phyloP scores from a whole-genome alignment of 2,113 vertebrate genomes.

The Oncorhynchus kisutch region DNA sequence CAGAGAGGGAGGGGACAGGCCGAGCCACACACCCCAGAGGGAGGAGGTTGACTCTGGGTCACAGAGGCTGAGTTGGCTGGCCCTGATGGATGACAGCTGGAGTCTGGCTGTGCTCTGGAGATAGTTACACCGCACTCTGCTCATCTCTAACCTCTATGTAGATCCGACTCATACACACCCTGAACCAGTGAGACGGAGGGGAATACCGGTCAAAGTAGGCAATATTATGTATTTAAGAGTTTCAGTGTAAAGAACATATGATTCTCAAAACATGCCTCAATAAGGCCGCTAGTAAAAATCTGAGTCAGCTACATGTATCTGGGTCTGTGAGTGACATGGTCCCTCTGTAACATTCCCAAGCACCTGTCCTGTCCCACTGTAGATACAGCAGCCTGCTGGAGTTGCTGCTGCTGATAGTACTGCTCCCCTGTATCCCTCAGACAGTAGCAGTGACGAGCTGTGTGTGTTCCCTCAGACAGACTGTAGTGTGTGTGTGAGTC shows the following conservation, averaged over 20 bases:
- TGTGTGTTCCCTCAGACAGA: slow-evolving; percentile 14
- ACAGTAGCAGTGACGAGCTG: slow-evolving; percentile 19
- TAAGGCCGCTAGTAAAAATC: too few species aligned
- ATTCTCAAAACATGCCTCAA: not conserved
- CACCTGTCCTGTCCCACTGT: not conserved
- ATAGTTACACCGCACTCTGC: slow-evolving; percentile 47
- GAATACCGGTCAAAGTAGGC: not conserved
- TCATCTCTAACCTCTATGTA: slow-evolving; percentile 36
- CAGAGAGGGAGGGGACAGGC: slow-evolving; percentile 35
- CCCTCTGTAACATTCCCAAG: not conserved
- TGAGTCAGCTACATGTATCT: not conserved
- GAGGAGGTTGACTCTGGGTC: slow-evolving; percentile 62
- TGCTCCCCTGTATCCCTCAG: slow-evolving; percentile 16
- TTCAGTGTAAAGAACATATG: not conserved
- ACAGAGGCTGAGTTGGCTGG: slow-evolving; percentile 40
- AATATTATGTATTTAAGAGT: not conserved
- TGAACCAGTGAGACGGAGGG: slow-evolving; percentile 7
- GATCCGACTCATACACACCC: slow-evolving; percentile 46
- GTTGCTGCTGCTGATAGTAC: slow-evolving; percentile 45
- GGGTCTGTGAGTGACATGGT: slow-evolving; percentile 20
- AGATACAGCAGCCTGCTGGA: slow-evolving; percentile 13
- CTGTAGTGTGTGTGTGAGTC: slow-evolving; percentile 27
- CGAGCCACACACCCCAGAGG: slow-evolving; percentile 45
- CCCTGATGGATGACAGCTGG: slow-evolving; percentile 69
- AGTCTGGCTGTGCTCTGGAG: slow-evolving; percentile 54